Conservation (phyloP, 2,888 invertebrate genomes). For the Coleophora flavipennella region DNA sequence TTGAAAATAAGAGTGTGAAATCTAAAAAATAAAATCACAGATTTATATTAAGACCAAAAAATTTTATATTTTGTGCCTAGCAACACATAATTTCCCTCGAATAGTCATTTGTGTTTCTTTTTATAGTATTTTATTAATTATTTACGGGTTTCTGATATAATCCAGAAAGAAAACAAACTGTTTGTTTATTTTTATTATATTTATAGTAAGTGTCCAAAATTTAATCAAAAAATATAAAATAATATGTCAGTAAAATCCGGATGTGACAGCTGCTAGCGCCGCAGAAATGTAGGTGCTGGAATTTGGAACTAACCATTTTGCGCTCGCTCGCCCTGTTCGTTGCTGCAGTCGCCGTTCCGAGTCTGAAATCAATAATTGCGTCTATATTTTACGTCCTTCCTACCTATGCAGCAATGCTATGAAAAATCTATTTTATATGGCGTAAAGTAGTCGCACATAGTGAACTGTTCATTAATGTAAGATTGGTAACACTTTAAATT, state of each 20-base stretch:
- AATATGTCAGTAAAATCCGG: not conserved
- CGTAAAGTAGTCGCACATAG: conserved; percentile 72
- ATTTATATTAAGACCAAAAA: no score
- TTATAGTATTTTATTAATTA: no score
- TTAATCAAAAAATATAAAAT: no score
- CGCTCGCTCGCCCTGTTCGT: conserved; percentile 26
- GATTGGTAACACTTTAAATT: conserved; percentile 72
- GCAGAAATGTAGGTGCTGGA: conserved; percentile 27
- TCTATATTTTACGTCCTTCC: conserved; percentile 64
- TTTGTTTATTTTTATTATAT: no score
- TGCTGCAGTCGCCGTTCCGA: conserved; percentile 62
- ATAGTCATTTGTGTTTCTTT: no score
- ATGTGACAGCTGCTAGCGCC: conserved; percentile 31
- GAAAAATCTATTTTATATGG: conserved; percentile 67
- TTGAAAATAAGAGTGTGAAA: no score
- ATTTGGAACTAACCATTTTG: conserved; percentile 43
- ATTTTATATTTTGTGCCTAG: no score
- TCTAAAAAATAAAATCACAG: no score
- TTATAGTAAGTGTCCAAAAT: no score
- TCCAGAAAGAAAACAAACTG: no score
- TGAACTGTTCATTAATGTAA: conserved; percentile 73
- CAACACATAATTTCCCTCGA: no score
- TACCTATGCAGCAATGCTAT: conserved; percentile 72
- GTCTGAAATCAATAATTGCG: conserved; percentile 60
- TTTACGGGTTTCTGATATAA: no score